phyloP scores from a whole-genome alignment of 2,797 vertebrate genomes.

The Bradypus variegatus region DNA sequence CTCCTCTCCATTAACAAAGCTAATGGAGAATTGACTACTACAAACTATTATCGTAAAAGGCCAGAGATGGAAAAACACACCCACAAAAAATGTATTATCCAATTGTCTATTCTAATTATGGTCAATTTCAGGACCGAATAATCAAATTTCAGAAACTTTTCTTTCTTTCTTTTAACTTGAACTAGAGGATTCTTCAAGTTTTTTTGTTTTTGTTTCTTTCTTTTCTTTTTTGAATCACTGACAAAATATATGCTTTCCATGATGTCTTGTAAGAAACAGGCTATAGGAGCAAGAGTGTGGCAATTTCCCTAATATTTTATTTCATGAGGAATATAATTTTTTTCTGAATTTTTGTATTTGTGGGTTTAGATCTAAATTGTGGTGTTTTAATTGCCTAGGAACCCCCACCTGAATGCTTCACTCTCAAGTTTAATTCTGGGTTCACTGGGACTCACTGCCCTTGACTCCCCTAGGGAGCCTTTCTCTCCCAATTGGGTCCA shows the following conservation, averaged over 20 bases:
- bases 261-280: neutral
- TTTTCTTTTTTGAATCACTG: neutral
- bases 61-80: neutral
- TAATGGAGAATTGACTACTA: constrained; percentile 46
- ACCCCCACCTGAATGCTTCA: neutral
- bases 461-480: neutral
- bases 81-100: constrained; percentile 16
- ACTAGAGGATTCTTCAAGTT: neutral
- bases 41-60: constrained; percentile 31
- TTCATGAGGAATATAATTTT: neutral
- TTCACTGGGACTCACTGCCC: neutral
- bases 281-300: neutral
- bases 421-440: neutral
- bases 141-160: constrained; percentile 2
- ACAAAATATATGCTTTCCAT: neutral
- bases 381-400: neutral
- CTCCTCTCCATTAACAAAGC: constrained; percentile 40
- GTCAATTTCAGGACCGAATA: neutral
- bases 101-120: constrained; percentile 3
- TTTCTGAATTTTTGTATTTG: neutral
- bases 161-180: neutral
- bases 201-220: neutral
- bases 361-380: neutral
- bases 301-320: neutral
- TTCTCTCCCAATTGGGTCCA: neutral